phyloP scores from a whole-genome alignment of 2,888 invertebrate species.

The Harpagoxenus sublaevis region DNA sequence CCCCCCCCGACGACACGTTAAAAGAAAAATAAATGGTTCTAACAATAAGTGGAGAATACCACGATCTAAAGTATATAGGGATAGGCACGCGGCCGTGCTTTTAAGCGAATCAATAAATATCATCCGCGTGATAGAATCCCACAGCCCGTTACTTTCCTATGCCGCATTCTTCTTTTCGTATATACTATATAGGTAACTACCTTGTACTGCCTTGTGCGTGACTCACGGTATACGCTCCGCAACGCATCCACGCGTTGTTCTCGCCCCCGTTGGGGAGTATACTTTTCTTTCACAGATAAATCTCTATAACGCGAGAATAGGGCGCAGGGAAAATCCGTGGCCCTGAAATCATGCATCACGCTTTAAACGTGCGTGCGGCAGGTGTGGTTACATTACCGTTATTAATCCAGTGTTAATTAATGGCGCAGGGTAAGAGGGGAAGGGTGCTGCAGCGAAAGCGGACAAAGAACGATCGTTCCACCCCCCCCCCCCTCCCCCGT shows the following conservation, averaged over 20 bases:
- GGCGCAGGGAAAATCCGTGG: background rate
- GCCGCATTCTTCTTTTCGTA: background rate
- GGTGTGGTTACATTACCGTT: constrained; percentile 70
- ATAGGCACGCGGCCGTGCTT: background rate
- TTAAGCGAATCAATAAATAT: constrained; percentile 39
- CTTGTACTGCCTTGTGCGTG: background rate
- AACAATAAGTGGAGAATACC: constrained; percentile 9
- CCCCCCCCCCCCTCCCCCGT: background rate
- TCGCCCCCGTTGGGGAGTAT: too few species aligned
- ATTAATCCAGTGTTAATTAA: constrained; percentile 72
- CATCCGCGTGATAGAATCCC: background rate
- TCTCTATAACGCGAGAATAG: background rate
- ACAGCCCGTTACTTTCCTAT: background rate
- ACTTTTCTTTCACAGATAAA: background rate
- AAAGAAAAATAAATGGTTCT: constrained; percentile 45
- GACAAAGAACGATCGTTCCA: constrained; percentile 21
- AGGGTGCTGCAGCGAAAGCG: background rate
- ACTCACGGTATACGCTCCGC: background rate
- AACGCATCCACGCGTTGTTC: background rate
- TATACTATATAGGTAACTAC: too few species aligned
- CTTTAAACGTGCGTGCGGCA: constrained; percentile 48
- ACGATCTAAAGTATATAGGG: constrained; percentile 31
- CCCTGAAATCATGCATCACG: constrained; percentile 18
- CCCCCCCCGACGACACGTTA: background rate
- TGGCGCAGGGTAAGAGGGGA: constrained; percentile 31